Evolutionary conservation across 2,888 invertebrate genomes (phyloP).

Genomic region (Lydus trimaculatus): DNA sequence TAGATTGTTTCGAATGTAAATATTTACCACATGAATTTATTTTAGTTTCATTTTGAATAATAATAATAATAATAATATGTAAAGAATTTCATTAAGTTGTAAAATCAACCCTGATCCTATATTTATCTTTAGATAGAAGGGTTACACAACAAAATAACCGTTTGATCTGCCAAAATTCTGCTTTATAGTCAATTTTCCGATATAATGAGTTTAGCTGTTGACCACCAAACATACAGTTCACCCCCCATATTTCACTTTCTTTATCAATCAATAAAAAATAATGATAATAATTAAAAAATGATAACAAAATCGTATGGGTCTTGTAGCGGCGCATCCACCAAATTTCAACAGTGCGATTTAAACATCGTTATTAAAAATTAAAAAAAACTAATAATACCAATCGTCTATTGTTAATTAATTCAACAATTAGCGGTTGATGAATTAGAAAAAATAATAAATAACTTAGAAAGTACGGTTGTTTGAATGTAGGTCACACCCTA

Average conservation of each 20-base stretch:
- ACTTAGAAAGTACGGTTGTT: neutral
- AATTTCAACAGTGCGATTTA: neutral
- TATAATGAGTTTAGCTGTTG: no score
- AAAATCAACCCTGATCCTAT: no score
- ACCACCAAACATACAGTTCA: neutral
- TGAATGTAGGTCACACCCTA: constrained; percentile 38
- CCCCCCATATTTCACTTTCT: neutral
- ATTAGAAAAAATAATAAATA: neutral
- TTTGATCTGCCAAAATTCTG: no score
- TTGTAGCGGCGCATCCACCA: neutral
- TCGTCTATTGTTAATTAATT: neutral
- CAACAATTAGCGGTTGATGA: neutral
- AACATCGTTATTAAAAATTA: neutral
- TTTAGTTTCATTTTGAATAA: neutral
- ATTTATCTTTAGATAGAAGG: no score
- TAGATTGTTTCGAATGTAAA: constrained; percentile 21
- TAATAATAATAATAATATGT: neutral
- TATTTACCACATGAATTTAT: constrained; percentile 12
- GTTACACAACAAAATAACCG: no score
- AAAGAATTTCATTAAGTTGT: no score
- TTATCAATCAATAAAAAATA: neutral
- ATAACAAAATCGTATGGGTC: neutral
- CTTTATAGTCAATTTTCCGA: no score
- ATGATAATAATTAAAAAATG: neutral
- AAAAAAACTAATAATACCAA: no score